A percentile compares a stretch with the other conserved stretches of the same genome.
These are phyloP conservation scores for Shinisaurus crocodilurus DNA, from an alignment of 2,113 vertebrate species.

Conservation along the genomic window DNA sequence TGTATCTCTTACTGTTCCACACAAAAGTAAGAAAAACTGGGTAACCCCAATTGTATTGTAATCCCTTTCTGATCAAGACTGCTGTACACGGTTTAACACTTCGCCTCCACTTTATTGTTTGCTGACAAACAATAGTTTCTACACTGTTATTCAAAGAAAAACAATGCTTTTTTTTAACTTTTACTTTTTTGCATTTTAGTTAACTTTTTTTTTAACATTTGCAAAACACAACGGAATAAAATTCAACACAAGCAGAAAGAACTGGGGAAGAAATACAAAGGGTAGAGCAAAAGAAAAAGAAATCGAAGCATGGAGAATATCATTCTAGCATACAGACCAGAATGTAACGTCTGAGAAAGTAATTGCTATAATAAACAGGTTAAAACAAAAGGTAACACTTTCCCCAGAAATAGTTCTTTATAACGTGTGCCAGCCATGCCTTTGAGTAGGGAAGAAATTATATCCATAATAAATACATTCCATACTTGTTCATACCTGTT, in stretches of 20 bases:
- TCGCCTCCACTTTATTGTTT: too few species aligned
- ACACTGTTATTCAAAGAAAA: not conserved
- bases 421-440: too few species aligned
- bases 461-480: not conserved
- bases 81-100: too few species aligned
- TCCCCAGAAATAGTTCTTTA: too few species aligned
- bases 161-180: not conserved
- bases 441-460: not conserved
- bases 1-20: too few species aligned
- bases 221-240: not conserved
- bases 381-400: not conserved
- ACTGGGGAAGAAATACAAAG: too few species aligned
- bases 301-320: not conserved
- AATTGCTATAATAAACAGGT: not conserved
- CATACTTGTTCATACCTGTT: not conserved
- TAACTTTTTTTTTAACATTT: not conserved
- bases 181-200: not conserved
- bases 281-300: not conserved
- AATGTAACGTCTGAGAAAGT: not conserved
- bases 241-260: not conserved
- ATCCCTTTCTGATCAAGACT: too few species aligned
- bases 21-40: too few species aligned
- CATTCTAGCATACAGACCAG: not conserved
- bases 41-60: too few species aligned
- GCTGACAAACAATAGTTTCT: too few species aligned